These are phyloP conservation scores for Cyphomyrus discorhynchus DNA, from an alignment of 2,113 vertebrate genomes.

Conservation along the genomic window DNA sequence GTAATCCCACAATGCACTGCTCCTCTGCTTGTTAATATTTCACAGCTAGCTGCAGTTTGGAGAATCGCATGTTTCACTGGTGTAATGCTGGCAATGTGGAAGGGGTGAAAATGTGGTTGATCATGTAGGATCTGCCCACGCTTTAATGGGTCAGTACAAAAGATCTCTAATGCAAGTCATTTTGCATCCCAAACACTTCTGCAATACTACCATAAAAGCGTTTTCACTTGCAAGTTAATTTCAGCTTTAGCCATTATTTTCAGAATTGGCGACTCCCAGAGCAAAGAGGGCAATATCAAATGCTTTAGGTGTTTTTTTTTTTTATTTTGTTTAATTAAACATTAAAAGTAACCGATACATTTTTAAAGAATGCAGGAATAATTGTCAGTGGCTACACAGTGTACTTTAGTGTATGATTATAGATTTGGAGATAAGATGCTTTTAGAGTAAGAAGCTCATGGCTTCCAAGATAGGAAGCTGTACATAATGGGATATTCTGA, in stretches of 20 bases:
- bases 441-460: constrained; percentile 43
- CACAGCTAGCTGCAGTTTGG: neutral
- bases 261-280: constrained; percentile 29
- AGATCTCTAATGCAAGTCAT: neutral
- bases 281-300: constrained; percentile 42
- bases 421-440: constrained; percentile 42
- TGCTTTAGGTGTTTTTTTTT: constrained; percentile 39
- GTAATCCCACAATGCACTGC: neutral
- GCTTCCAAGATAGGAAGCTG: constrained; percentile 26
- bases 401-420: constrained; percentile 37
- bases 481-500: constrained; percentile 19
- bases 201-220: neutral
- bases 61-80: neutral
- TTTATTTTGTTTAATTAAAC: constrained; percentile 18
- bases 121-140: neutral
- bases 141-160: neutral
- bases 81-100: neutral
- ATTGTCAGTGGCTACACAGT: constrained; percentile 43
- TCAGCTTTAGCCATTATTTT: constrained; percentile 44
- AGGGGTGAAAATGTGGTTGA: neutral
- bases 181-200: neutral
- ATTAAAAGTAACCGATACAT: constrained; percentile 27
- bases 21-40: neutral
- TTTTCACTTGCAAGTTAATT: neutral
- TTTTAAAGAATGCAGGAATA: constrained; percentile 34